A percentile compares a stretch with the other conserved stretches of the same genome.
Conservation (phyloP, 2,113 vertebrate species). For the Sciurus niger region DNA sequence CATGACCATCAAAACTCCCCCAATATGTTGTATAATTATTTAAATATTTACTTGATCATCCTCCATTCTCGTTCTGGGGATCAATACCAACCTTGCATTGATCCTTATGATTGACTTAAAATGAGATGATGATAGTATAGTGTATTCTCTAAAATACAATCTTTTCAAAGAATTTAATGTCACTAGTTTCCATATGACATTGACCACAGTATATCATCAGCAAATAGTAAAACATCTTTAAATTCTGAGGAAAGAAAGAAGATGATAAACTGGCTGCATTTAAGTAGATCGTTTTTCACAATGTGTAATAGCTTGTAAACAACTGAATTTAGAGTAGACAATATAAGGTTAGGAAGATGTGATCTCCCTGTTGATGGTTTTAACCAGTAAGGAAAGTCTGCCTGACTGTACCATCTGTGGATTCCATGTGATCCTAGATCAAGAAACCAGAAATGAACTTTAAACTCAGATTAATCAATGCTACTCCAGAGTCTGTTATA, state of each 20-base stretch:
- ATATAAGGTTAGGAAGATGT: neutral
- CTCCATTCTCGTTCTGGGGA: neutral
- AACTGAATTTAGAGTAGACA: conserved; percentile 18
- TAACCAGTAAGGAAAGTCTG: conserved; percentile 10
- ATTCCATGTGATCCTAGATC: neutral
- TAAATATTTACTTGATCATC: neutral
- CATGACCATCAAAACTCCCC: neutral
- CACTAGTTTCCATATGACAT: neutral
- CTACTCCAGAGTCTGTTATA: conserved; percentile 22
- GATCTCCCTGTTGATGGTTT: conserved; percentile 19
- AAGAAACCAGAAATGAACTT: conserved; percentile 48
- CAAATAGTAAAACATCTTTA: neutral
- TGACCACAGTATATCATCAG: neutral
- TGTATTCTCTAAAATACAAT: conserved; percentile 1
- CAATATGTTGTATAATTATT: neutral
- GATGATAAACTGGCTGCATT: neutral
- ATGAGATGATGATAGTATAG: neutral
- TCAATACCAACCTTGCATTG: neutral
- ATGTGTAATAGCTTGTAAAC: neutral
- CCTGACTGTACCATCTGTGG: conserved; percentile 42
- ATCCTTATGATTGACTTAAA: neutral
- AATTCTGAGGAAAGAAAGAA: neutral
- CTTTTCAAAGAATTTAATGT: neutral
- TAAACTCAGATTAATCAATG: neutral
- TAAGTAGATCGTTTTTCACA: neutral